A percentile compares a stretch with the other conserved stretches of the same genome.
Evolutionary conservation across 2,113 vertebrate genomes (phyloP).

Genomic region (Tautogolabrus adspersus): DNA sequence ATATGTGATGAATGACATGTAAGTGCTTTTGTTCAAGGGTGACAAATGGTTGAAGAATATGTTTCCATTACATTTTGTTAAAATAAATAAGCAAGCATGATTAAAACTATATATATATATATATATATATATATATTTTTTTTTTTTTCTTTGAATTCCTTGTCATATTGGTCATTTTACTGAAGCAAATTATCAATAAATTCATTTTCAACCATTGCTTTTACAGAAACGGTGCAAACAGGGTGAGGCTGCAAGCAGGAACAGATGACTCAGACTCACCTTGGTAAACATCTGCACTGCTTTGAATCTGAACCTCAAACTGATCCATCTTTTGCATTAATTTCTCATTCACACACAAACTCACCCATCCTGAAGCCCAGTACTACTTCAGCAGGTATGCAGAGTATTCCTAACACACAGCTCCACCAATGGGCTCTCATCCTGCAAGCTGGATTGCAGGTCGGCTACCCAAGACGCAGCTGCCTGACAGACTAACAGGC

Average conservation of each 20-base stretch:
- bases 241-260: constrained; percentile 37
- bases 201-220: neutral
- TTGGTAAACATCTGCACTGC: neutral
- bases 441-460: constrained; percentile 11
- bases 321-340: neutral
- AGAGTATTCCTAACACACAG: constrained; percentile 63
- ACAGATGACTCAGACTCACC: constrained; percentile 21
- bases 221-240: constrained; percentile 4
- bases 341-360: constrained; percentile 10
- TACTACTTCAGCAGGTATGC: constrained; percentile 25
- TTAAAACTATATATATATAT: too few species aligned
- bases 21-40: too few species aligned
- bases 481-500: neutral
- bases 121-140: too few species aligned
- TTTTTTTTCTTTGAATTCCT: too few species aligned
- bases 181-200: neutral
- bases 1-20: too few species aligned
- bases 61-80: too few species aligned
- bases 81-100: too few species aligned
- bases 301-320: neutral
- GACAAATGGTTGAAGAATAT: too few species aligned
- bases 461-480: neutral
- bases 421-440: constrained; percentile 66
- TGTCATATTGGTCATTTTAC: too few species aligned
- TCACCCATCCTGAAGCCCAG: constrained; percentile 52